These are phyloP conservation scores for Sternarchorhynchus goeldii DNA, from an alignment of 2,797 vertebrate species.

Conservation along the genomic window DNA sequence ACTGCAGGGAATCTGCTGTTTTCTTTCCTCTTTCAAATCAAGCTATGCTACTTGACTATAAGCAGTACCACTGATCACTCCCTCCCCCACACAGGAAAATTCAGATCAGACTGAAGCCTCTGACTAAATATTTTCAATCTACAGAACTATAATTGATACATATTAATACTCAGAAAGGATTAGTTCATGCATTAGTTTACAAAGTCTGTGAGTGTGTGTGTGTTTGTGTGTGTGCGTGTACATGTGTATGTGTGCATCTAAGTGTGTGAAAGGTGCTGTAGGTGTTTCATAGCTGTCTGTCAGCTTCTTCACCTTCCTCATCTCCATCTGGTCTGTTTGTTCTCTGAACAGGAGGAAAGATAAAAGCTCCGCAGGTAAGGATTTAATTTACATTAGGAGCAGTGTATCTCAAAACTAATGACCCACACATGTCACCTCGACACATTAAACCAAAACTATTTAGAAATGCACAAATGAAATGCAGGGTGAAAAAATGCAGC, in stretches of 20 bases:
- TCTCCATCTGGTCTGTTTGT: neutral
- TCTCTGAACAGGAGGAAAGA: neutral
- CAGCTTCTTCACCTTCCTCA: constrained; percentile 7
- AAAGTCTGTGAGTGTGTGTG: too few species aligned
- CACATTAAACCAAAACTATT: too few species aligned
- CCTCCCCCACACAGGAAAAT: neutral
- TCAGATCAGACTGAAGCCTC: neutral
- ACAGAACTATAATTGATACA: neutral
- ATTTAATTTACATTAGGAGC: too few species aligned
- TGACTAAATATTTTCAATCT: neutral
- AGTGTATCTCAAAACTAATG: neutral
- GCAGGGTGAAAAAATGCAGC: too few species aligned
- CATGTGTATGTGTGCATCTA: neutral
- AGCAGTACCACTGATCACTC: neutral
- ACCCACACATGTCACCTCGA: neutral
- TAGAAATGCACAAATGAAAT: too few species aligned
- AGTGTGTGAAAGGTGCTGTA: neutral
- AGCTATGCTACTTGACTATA: neutral
- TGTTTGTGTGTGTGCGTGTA: too few species aligned
- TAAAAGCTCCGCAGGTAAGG: too few species aligned
- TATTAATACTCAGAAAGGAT: too few species aligned
- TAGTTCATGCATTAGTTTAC: neutral
- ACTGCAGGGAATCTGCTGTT: neutral
- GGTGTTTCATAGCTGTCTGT: constrained; percentile 11
- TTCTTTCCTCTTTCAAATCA: constrained; percentile 45